Evolutionary conservation across 2,888 invertebrate genomes (phyloP), one percentile per base, ranked within the genome.

Genomic region (Mesoligia furuncula): DNA sequence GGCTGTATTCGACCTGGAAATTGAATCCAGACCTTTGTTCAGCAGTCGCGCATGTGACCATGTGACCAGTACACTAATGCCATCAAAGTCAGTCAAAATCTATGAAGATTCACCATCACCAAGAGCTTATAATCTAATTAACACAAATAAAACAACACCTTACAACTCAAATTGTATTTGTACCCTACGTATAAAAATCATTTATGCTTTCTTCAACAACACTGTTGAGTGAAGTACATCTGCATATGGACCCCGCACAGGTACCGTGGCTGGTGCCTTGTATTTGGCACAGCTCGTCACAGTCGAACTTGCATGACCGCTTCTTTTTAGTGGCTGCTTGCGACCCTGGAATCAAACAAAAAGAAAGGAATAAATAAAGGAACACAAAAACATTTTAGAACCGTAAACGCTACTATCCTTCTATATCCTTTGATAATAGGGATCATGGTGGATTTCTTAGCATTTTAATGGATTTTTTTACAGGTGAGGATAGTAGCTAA

Each of bases 231-330:
- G 77, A 71, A 0, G 39, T 68, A 81, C 93, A 93, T 51, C 81
- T 87, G 75, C 93, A 93, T 3, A 71, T 87, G 0, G 89, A 85
- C 20, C 87, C 86, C 4, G 79, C 31, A 54, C 93, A 93, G 5
- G 48, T 31, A 0, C 93, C 93, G 9, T 42, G 51, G 67, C 86
- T 90, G 57, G 48, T 88, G 0, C 93, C 94, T 48, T 54, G 85
- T 1, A 83, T 70, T 2, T 91, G 87, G 48, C 93, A 93, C 9
- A 87, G 48, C 36, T 89, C 85, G 2, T 88, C 75, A 61, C 93
- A 93, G 51, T 93, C 89, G 1, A 78, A 67, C n/a, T 73, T 81
- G 68, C 92, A 92, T 11, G 78, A 39, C 11, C 83, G 77, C 8
- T 69, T 84, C 4, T 45, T 62, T 61, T 82, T 87, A 1, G 85